Evolutionary conservation across 2,888 invertebrate species (phyloP).

Genomic region (Heliconius ismenius): DNA sequence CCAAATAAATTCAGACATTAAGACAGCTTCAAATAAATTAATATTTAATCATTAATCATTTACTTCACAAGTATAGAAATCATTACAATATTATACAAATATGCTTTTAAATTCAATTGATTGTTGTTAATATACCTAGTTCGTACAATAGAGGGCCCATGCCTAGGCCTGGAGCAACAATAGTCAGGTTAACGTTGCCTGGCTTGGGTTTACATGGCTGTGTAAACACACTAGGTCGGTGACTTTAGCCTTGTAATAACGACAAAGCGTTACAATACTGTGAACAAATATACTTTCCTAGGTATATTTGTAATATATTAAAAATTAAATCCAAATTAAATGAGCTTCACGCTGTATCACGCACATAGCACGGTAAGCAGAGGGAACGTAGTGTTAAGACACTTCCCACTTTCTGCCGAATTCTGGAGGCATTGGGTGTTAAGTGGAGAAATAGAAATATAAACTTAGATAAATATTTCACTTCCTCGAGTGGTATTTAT

Average conservation of each 20-base stretch:
- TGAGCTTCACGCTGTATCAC: too few relatives aligned
- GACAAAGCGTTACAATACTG: conserved; percentile 6
- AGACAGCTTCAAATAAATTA: not conserved
- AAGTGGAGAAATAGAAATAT: too few relatives aligned
- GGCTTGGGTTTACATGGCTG: not conserved
- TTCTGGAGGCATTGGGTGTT: too few relatives aligned
- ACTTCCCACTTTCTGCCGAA: too few relatives aligned
- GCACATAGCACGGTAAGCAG: too few relatives aligned
- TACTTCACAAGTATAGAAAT: not conserved
- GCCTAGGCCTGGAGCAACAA: conserved; percentile 12
- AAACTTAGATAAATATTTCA: too few relatives aligned
- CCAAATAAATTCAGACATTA: too few relatives aligned
- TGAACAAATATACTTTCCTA: not conserved
- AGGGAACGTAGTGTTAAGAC: too few relatives aligned
- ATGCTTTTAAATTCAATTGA: conserved; percentile 3
- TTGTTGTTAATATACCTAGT: not conserved
- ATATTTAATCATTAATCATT: not conserved
- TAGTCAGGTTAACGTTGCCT: conserved; percentile 25
- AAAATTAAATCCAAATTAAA: too few relatives aligned
- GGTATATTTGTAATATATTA: not conserved
- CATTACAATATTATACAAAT: not conserved
- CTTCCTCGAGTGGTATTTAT: too few relatives aligned
- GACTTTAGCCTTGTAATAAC: not conserved
- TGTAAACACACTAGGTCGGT: conserved; percentile 19
- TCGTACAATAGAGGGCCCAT: conserved; percentile 4